Percentiles rank a stretch among this genome's conserved stretches.
These are phyloP conservation scores for Drosophila triauraria DNA, from an alignment of 1,140 invertebrate species.

Conservation along the genomic window DNA sequence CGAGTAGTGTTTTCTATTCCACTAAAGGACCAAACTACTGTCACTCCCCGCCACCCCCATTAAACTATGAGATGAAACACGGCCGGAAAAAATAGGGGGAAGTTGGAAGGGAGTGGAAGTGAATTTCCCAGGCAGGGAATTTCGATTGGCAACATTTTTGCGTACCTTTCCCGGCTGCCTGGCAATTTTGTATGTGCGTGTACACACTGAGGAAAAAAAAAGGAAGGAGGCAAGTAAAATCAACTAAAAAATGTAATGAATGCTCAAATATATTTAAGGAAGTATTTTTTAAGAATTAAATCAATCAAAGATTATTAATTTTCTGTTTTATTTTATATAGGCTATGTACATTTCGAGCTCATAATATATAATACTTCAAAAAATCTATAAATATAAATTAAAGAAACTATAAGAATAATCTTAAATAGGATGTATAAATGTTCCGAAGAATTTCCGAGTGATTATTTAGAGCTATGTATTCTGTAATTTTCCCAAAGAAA, in stretches of 20 bases:
- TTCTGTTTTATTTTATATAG: neutral
- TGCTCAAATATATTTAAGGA: too few species aligned
- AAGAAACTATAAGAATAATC: too few species aligned
- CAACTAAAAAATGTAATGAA: neutral
- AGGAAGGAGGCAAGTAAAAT: neutral
- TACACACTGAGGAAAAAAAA: neutral
- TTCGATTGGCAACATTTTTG: conserved; percentile 80
- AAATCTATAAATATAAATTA: too few species aligned
- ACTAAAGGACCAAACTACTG: conserved; percentile 17
- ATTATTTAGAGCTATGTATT: neutral
- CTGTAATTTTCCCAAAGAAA: neutral
- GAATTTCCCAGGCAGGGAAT: conserved; percentile 52
- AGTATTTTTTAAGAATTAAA: neutral
- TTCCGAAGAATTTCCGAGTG: neutral
- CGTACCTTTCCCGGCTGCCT: conserved; percentile 66
- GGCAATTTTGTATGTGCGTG: conserved; percentile 34
- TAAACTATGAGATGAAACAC: conserved; percentile 28
- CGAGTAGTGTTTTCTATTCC: conserved; percentile 30
- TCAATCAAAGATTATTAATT: neutral
- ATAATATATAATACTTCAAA: too few species aligned
- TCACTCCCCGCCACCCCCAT: neutral
- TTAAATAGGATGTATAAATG: neutral
- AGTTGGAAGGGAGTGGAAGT: neutral
- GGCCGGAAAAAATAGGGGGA: conserved; percentile 14
- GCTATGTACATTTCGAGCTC: too few species aligned